phyloP scores from a whole-genome alignment of 2,113 vertebrate species.

The Ovibos moschatus region DNA sequence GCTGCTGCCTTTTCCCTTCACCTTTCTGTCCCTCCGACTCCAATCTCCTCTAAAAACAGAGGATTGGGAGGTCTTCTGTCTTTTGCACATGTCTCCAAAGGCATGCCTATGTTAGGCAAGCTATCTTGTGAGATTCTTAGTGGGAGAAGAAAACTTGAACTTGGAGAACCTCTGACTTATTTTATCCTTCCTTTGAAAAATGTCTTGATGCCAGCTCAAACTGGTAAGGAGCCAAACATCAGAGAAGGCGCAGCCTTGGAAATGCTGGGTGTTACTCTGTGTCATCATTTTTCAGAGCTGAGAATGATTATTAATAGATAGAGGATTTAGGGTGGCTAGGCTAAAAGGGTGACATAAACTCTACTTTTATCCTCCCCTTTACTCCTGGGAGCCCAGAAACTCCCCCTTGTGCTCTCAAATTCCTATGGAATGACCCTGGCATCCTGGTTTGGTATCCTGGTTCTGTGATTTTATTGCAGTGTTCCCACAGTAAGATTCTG shows the following conservation, averaged over 20 bases:
- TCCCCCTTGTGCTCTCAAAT: neutral
- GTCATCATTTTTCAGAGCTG: neutral
- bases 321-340: neutral
- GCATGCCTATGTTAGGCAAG: neutral
- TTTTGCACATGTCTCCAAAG: neutral
- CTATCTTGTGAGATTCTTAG: neutral
- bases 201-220: neutral
- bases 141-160: neutral
- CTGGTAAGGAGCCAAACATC: neutral
- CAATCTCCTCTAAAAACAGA: neutral
- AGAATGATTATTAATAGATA: neutral
- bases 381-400: neutral
- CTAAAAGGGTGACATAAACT: neutral
- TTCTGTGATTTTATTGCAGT: neutral
- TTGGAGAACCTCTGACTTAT: neutral
- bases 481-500: neutral
- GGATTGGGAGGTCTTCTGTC: neutral
- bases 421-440: neutral
- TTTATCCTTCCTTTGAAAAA: neutral
- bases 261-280: neutral
- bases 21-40: neutral
- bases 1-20: neutral
- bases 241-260: neutral
- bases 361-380: neutral
- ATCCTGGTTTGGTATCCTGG: neutral